Conservation (phyloP, 92 coral and sea anemone genomes). For the Epizoanthus stellaris region DNA sequence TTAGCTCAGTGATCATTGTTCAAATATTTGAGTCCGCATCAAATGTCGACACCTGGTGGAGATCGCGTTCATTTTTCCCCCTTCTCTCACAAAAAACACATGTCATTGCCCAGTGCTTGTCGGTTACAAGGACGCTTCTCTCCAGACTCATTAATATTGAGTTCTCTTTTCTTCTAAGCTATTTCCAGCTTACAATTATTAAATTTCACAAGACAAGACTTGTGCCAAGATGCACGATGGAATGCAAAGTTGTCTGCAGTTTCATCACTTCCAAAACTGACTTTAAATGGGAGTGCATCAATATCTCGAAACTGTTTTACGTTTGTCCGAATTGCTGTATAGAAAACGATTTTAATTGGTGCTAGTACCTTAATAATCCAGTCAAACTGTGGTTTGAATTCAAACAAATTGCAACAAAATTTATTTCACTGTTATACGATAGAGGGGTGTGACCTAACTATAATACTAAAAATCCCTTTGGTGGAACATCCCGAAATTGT, state of each 20-base stretch:
- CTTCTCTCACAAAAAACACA: conserved; percentile 13
- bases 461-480: no score
- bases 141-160: not conserved
- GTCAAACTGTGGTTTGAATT: no score
- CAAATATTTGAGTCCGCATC: conserved; percentile 10
- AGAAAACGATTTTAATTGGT: no score
- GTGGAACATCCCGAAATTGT: no score
- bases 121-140: not conserved
- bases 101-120: conserved; percentile 45
- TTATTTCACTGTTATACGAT: no score
- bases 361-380: no score
- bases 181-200: conserved; percentile 1
- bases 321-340: no score
- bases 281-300: no score
- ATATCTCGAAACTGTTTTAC: no score
- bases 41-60: not conserved
- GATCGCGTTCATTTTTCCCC: not conserved
- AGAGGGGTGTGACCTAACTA: no score
- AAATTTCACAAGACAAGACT: conserved; percentile 41
- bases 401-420: no score
- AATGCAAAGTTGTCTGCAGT: conserved; percentile 5
- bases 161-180: not conserved
- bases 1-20: conserved; percentile 5
- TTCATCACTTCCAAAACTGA: not conserved
- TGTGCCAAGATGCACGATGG: conserved; percentile 38